These are phyloP conservation scores for Leptinotarsa peninsularis DNA, from an alignment of 2,888 invertebrate species.

Conservation along the genomic window DNA sequence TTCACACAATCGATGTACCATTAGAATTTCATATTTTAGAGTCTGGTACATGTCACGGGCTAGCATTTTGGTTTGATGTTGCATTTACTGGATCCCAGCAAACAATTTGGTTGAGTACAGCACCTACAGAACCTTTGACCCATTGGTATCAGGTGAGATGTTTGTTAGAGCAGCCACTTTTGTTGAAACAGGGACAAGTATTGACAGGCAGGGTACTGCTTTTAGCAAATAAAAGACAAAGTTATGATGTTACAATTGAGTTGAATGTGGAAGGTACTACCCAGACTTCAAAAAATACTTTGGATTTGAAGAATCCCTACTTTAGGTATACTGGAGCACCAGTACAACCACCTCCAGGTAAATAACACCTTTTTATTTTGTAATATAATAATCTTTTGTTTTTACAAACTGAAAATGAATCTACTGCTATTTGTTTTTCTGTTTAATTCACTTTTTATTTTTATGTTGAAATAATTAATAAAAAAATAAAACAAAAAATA, in stretches of 20 bases:
- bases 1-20: conserved; percentile 96
- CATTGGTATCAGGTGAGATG: conserved; percentile 84
- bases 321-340: conserved; percentile 96
- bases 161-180: conserved; percentile 91
- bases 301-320: conserved; percentile 98
- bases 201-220: conserved; percentile 89
- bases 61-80: conserved; percentile 99
- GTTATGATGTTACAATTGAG: conserved; percentile 98
- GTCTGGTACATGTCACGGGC: conserved; percentile 94
- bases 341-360: conserved; percentile 85
- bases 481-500: too few species aligned
- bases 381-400: neutral
- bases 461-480: too few species aligned
- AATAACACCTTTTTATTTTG: neutral
- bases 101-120: conserved; percentile 96
- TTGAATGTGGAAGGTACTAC: conserved; percentile 90
- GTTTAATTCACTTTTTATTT: too few species aligned
- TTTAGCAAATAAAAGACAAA: conserved; percentile 95
- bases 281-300: conserved; percentile 87
- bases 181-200: conserved; percentile 93
- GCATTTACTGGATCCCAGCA: conserved; percentile 92
- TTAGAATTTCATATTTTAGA: conserved; percentile 92
- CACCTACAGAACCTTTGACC: conserved; percentile 96
- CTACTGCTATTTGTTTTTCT: too few species aligned
- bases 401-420: too few species aligned